Evolutionary conservation across 2,797 vertebrate genomes (phyloP).

Genomic region (Knipowitschia caucasica): DNA sequence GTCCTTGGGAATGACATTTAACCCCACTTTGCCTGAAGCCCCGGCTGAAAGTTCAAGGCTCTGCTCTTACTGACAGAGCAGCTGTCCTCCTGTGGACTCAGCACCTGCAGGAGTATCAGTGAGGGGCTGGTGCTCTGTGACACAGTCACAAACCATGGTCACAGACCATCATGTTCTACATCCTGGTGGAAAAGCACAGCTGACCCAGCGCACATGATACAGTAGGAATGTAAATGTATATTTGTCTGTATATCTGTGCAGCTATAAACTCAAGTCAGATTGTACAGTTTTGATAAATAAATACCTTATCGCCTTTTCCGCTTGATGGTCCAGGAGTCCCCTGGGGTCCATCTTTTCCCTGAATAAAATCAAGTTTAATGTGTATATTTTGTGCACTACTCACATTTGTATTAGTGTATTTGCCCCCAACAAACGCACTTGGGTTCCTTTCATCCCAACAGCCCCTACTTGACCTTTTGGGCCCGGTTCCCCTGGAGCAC

Average conservation of each 20-base stretch:
- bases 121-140: no score
- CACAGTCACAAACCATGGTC: no score
- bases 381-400: background rate
- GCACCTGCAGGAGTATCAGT: no score
- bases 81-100: no score
- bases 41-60: no score
- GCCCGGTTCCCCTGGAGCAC: slow-evolving; percentile 62
- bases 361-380: slow-evolving; percentile 7
- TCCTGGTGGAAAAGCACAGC: no score
- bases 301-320: slow-evolving; percentile 70
- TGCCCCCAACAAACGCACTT: slow-evolving; percentile 49
- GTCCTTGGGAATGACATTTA: no score
- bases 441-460: slow-evolving; percentile 65
- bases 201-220: no score
- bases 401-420: background rate
- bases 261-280: background rate
- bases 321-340: slow-evolving; percentile 61
- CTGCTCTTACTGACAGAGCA: no score
- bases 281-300: background rate
- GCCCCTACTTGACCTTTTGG: slow-evolving; percentile 58
- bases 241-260: background rate
- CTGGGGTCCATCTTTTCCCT: slow-evolving; percentile 74
- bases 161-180: no score
- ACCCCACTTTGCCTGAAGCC: no score
- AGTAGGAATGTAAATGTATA: background rate